Conservation (phyloP, 2,888 invertebrate species). For the Branchipolynoe longqiensis region DNA sequence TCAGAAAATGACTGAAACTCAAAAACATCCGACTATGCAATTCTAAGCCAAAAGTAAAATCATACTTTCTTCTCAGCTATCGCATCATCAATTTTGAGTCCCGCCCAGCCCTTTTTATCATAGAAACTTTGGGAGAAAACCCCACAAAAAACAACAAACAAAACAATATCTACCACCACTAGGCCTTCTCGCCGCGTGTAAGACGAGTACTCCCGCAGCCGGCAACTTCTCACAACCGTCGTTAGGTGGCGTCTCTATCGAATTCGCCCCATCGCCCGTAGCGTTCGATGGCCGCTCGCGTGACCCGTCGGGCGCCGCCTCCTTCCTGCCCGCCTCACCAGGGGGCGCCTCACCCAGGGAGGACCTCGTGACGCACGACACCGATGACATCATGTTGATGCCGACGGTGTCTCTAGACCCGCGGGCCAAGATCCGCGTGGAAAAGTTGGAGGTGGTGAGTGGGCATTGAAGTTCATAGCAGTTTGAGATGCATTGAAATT, state of each 20-base stretch:
- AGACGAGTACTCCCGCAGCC: conserved; percentile 14
- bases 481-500: not conserved
- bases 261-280: not conserved
- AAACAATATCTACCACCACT: too few species aligned
- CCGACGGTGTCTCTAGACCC: conserved; percentile 70
- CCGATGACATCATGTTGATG: not conserved
- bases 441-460: conserved; percentile 74
- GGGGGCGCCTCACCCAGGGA: not conserved
- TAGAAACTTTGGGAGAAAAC: too few species aligned
- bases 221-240: conserved; percentile 1
- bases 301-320: not conserved
- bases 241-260: not conserved
- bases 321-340: not conserved
- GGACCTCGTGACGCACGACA: not conserved
- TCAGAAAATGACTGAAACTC: too few species aligned
- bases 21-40: too few species aligned
- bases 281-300: not conserved
- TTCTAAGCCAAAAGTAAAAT: too few species aligned
- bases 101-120: too few species aligned
- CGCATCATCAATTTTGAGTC: too few species aligned
- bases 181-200: not conserved
- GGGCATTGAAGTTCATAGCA: too few species aligned
- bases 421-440: conserved; percentile 72
- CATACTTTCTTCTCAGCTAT: too few species aligned
- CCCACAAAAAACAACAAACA: too few species aligned